Base-by-base conservation (phyloP, 2,113 vertebrate species). In the Himantopus leucocephalus region DNA sequence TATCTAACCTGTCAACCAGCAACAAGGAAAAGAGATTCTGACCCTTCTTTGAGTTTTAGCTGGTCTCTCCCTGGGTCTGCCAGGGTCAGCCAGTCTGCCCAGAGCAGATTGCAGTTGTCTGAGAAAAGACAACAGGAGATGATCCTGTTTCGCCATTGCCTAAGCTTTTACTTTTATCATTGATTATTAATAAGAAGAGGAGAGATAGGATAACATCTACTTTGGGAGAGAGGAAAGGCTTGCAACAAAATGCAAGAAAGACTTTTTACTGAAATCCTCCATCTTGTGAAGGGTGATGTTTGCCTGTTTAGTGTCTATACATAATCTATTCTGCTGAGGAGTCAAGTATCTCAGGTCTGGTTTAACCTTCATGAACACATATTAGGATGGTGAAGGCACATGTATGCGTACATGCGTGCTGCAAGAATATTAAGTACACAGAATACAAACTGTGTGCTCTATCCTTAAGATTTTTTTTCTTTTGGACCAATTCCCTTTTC, bases 371-470 rank as follows among this genome's bases (percentile, higher is more conserved):
- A 22, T 14, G 8, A 55, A 11, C 23, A 52, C 17, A 10, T 17
- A 15, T 18, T 39, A 63, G 32, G 48, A 30, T 30, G 30, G 12
- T 35, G 14, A n/a, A 84, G 35, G 14, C 15, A 64, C 2, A 9
- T 0, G 24, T 16, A 43, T 1, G 0, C 62, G 39, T 26, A 10
- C 8, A 22, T 17, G 8, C 14, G 21, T 17, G 19, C 2, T 62
- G 3, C 41, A 43, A 8, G 13, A 76, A 29, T 60, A 20, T 52
- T 52, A 35, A 8, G 5, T 59, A 34, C 16, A 53, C 27, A 56
- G 26, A 88, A 52, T 21, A 39, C 3, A 59, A 67, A 66, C 14
- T 53, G 12, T 12, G 9, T 52, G 14, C 15, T 34, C 16, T 45
- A 60, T 41, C 24, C 8, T 73, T 35, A 11, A 18, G 20, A 12